phyloP scores from a whole-genome alignment of 2,797 vertebrate species.

The Pelodytes ibericus region DNA sequence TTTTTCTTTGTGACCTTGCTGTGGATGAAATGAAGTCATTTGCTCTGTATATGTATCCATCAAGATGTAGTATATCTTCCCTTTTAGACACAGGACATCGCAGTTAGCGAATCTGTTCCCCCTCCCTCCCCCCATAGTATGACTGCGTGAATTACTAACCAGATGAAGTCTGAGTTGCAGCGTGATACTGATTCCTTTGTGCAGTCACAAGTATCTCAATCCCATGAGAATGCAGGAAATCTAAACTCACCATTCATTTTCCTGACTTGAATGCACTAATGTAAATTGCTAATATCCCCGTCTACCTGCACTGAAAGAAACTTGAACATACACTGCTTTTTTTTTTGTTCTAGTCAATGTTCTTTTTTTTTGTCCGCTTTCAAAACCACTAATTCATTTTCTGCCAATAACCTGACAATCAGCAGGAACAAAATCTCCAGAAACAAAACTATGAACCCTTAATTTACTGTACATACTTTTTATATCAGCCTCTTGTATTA shows the following conservation, averaged over 20 bases:
- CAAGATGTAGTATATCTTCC: constrained; percentile 40
- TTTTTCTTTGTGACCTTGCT: constrained; percentile 68
- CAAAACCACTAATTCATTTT: constrained; percentile 3
- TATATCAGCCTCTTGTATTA: too few species aligned
- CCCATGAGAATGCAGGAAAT: constrained; percentile 30
- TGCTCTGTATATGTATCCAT: constrained; percentile 64
- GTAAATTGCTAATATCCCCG: constrained; percentile 46
- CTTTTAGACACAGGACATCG: constrained; percentile 30
- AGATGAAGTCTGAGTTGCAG: neutral
- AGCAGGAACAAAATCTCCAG: neutral
- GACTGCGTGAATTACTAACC: constrained; percentile 15
- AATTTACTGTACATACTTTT: too few species aligned
- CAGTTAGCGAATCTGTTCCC: constrained; percentile 16
- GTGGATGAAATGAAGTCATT: constrained; percentile 70
- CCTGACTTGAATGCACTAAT: constrained; percentile 42
- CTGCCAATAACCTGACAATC: constrained; percentile 6
- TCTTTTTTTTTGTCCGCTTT: constrained; percentile 11
- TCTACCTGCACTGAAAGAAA: constrained; percentile 48
- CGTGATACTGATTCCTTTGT: constrained; percentile 28
- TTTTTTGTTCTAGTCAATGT: neutral
- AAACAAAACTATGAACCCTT: neutral
- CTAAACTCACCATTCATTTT: constrained; percentile 6
- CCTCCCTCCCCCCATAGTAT: neutral
- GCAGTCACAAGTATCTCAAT: constrained; percentile 7
- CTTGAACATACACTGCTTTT: constrained; percentile 6